phyloP scores from a whole-genome alignment of 2,888 invertebrate species.

The Orthosia gracilis region DNA sequence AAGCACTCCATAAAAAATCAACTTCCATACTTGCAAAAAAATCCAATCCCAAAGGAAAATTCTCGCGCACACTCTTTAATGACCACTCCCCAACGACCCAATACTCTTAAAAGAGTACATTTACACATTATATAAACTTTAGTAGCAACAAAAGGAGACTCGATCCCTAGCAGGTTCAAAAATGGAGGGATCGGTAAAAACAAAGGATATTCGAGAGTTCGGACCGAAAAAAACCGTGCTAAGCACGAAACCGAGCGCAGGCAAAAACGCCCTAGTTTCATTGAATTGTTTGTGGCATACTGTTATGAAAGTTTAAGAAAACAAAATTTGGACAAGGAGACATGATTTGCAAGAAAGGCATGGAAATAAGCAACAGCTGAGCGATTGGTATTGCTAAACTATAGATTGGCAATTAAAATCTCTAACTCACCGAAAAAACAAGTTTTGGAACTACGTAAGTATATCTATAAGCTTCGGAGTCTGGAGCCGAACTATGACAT shows the following conservation, averaged over 20 bases:
- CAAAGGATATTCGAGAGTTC: conserved; percentile 64
- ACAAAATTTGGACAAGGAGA: too few species aligned
- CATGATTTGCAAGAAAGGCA: too few species aligned
- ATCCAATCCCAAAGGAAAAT: background rate
- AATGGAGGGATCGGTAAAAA: conserved; percentile 57
- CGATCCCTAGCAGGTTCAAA: conserved; percentile 49
- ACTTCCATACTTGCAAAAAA: background rate
- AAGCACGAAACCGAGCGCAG: conserved; percentile 64
- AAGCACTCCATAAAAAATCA: too few species aligned
- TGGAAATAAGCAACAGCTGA: too few species aligned
- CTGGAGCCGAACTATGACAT: too few species aligned
- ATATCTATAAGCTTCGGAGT: too few species aligned
- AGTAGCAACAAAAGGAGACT: conserved; percentile 37
- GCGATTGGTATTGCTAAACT: too few species aligned
- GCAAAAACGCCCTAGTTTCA: conserved; percentile 68
- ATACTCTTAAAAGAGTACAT: conserved; percentile 44
- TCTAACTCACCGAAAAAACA: too few species aligned
- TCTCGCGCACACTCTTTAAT: conserved; percentile 6
- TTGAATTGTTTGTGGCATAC: conserved; percentile 63
- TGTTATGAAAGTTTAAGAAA: background rate
- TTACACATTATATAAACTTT: conserved; percentile 37
- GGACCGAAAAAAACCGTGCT: conserved; percentile 63
- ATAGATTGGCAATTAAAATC: too few species aligned
- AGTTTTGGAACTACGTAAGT: too few species aligned
- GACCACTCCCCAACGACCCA: conserved; percentile 32